phyloP scores from a whole-genome alignment of 2,113 vertebrate species.

The Hippocampus barbouri region DNA sequence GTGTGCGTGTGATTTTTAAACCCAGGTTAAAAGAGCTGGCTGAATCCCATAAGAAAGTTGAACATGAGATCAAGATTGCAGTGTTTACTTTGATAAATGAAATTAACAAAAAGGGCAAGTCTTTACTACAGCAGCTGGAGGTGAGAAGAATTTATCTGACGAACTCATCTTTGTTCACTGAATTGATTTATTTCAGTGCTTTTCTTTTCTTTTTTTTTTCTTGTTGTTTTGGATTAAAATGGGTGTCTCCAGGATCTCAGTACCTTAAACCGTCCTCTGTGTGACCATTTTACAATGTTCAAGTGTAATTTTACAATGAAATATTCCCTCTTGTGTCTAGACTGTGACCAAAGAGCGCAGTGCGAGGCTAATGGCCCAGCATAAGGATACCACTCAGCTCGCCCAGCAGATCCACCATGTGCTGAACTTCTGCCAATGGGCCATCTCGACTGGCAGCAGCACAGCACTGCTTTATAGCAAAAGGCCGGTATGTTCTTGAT shows the following conservation, averaged over 20 bases:
- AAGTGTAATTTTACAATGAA: background rate
- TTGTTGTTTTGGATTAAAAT: background rate
- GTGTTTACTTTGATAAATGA: constrained; percentile 99
- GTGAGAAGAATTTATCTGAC: constrained; percentile 62
- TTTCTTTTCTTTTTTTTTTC: background rate
- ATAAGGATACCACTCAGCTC: constrained; percentile 87
- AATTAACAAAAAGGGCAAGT: constrained; percentile 99
- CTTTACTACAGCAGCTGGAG: constrained; percentile 95
- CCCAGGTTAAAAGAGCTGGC: constrained; percentile 94
- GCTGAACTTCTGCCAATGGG: constrained; percentile 97
- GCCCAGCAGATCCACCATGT: constrained; percentile 95
- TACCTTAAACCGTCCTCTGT: background rate
- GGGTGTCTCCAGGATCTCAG: background rate
- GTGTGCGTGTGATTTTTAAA: constrained; percentile 25
- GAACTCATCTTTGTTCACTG: background rate
- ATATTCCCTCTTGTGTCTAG: constrained; percentile 60
- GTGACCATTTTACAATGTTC: background rate
- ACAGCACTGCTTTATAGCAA: constrained; percentile 96
- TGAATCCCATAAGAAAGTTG: constrained; percentile 94
- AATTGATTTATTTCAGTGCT: background rate
- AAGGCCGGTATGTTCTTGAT: constrained; percentile 79
- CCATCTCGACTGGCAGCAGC: constrained; percentile 91
- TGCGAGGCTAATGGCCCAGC: constrained; percentile 86
- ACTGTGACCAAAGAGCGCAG: constrained; percentile 94
- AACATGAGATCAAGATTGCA: constrained; percentile 98